Evolutionary conservation across 1,140 invertebrate genomes (phyloP).

Genomic region (Panulirus ornatus): DNA sequence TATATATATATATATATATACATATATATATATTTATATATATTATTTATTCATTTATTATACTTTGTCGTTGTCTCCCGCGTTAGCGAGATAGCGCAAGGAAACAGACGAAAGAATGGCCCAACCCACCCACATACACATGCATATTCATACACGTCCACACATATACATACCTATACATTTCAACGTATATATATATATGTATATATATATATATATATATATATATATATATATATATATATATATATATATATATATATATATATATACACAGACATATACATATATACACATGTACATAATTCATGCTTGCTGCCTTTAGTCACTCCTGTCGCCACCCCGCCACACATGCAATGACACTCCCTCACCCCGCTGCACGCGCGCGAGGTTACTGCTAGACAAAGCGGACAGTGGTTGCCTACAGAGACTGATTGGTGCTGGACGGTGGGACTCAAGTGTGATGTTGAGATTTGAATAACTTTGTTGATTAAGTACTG

Average conservation of each 20-base stretch:
- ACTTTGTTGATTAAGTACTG: not conserved
- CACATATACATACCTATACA: not conserved
- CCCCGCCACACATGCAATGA: too few species aligned
- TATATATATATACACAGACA: not conserved
- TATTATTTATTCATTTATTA: not conserved
- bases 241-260: not conserved
- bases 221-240: conserved; percentile 31
- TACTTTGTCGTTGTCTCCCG: not conserved
- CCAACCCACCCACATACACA: too few species aligned
- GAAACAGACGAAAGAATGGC: too few species aligned
- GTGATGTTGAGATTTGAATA: too few species aligned
- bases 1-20: conserved; percentile 11
- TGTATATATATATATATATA: conserved; percentile 28
- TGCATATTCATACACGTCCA: too few species aligned
- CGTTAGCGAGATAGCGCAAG: too few species aligned
- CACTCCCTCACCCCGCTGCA: not conserved
- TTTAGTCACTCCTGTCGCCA: too few species aligned
- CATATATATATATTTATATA: conserved; percentile 11
- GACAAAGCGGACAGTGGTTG: too few species aligned
- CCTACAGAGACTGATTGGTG: too few species aligned
- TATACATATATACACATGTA: not conserved
- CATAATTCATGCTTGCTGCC: too few species aligned
- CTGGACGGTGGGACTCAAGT: too few species aligned
- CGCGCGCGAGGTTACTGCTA: not conserved
- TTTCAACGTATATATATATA: not conserved